Base-by-base conservation (phyloP, 2,888 invertebrate genomes). In the Pandemis cinnamomeana region DNA sequence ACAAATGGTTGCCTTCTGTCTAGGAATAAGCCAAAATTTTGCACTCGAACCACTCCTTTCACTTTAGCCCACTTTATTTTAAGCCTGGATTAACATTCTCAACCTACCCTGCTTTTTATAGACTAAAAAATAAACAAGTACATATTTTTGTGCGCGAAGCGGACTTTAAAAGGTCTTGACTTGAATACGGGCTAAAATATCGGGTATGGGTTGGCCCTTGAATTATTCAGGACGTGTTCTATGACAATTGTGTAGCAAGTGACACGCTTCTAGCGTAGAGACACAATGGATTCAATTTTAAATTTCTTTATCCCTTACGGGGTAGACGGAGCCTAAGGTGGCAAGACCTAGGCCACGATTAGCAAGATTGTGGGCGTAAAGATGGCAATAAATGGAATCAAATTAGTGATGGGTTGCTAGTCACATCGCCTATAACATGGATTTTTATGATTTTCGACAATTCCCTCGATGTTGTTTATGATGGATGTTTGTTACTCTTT, bases 141-240 rank as follows among this genome's bases (percentile, higher is more conserved):
- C 58, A 66, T 73, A 70, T 72, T 61, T 72, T 75, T 72, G 69
- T 64, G 68, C 69, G 67, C 66, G 53, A 69, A 68, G 53, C 66
- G 58, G 60, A 72, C 75, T 72, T 75, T 75, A 72, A 75, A 73
- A 66, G 72, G 72, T 64, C 75, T 75, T 75, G 75, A 70, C 69
- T 70, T 64, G 69, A 73, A 70, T 73, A 70, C 69, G 69, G 73
- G 5, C 73, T 69, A 51, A 73, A 75, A 75, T 75, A 75, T 69
- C 60, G 64, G 72, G 72, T 64, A 69, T 68, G 75, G 75, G 75
- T 75, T 75, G 60, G 58, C 72, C 64, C n/a, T 46, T 75, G 75
- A 75, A 75, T 75, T 48, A 75, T 75, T 75, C 75, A 75, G 36
- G n/a, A 48, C 60, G 58, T 64, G 68, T 72, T 64, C 69, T 55